Base-by-base conservation (phyloP, 2,113 vertebrate species). In the Syrrhaptes paradoxus region DNA sequence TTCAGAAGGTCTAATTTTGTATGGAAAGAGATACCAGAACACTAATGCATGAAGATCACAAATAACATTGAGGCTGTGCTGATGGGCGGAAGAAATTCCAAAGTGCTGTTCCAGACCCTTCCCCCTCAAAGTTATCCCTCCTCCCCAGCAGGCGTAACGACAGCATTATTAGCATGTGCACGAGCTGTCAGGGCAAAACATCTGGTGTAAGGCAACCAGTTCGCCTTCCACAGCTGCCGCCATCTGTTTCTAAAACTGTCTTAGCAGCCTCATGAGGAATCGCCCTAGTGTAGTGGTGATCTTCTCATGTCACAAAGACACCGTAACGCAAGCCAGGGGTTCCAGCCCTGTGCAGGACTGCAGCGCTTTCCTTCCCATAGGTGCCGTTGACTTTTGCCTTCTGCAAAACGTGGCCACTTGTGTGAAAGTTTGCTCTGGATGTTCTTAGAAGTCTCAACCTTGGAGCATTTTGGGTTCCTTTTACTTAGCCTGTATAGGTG, bases 141-240 rank as follows among this genome's bases (percentile, higher is more conserved):
- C 61, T 88, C 63, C 41, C 87, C 59, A 74, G 67, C 75, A 22
- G 34, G 41, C 54, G 43, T 61, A 36, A 85, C 78, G 63, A 77
- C 31, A 26, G 29, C 20, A 26, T 82, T 91, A 90, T 91, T 83
- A 82, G 70, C 49, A 75, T 52, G 52, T 79, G 84, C 70, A n/a
- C 31, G 67, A 95, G 93, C 82, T 93, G 82, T 83, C 89, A 93
- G 74, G 62, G 71, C 51, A 80, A 83, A 96, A 90, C 72, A 94
- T 74, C 90, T 95, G 91, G 58, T 11, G n/a, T 32, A 80, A 91
- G 21, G 28, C 85, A 85, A 73, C 16, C 25, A 3, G 85, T 87
- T 79, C 76, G 77, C 54, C 63, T 89, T 87, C 58, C 81, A 67
- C 85, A 95, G 77, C 91, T 95, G 81, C 87, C 2, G 5, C 91